Conservation (phyloP, 2,888 invertebrate species). For the Drosophila leonis region DNA sequence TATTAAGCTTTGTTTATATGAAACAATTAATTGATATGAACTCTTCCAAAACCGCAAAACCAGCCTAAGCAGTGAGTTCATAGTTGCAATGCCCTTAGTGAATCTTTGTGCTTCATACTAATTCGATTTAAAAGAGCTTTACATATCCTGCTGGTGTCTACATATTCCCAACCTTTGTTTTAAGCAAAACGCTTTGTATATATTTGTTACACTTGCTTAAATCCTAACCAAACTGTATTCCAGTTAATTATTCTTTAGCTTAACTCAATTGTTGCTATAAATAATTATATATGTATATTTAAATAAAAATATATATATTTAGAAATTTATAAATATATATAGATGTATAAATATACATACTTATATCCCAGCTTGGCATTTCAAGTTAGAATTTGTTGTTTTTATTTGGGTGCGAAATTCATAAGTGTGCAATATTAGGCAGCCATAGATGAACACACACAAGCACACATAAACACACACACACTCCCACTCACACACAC, state of each 20-base stretch:
- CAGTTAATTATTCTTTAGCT: background rate
- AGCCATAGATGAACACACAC: slow-evolving; percentile 22
- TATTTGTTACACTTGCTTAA: background rate
- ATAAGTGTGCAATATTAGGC: slow-evolving; percentile 67
- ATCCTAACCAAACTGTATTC: background rate
- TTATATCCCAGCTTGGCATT: background rate
- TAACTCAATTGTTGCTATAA: background rate
- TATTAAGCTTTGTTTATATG: background rate
- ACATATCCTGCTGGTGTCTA: background rate
- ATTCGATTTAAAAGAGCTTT: too few species aligned
- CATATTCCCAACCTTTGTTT: background rate
- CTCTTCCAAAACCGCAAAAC: background rate
- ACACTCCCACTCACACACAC: background rate
- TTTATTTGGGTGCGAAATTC: slow-evolving; percentile 42
- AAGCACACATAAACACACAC: background rate
- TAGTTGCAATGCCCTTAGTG: too few species aligned
- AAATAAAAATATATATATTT: too few species aligned
- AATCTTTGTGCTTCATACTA: too few species aligned
- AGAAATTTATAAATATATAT: background rate
- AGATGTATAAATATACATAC: background rate
- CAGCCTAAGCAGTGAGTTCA: background rate
- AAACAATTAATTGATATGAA: background rate
- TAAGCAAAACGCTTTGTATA: background rate
- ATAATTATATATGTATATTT: background rate
- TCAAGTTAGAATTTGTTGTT: slow-evolving; percentile 9